Evolutionary conservation across 2,113 vertebrate genomes (phyloP), one percentile per base, ranked within the genome.

Genomic region (Lethenteron camtschaticum): DNA sequence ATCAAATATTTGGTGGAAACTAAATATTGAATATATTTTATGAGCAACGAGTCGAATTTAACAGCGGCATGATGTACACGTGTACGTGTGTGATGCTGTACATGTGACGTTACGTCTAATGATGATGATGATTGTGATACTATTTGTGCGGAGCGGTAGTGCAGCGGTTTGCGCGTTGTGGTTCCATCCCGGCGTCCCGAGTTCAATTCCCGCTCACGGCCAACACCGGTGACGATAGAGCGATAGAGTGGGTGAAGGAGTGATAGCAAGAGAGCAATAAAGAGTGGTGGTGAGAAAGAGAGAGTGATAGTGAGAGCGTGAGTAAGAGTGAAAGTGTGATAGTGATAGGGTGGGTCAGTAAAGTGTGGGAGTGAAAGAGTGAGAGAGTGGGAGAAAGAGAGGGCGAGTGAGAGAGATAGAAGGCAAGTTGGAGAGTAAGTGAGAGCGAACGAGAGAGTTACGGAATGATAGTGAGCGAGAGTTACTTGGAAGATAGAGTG

Each of bases 291-390:
- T 55, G 68, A 16, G 68, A 69, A 2, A 69, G 68, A 13, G 9
- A 55, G 68, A 14, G 68, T 55, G 68, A 18, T 24, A 69, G 68
- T 11, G 9, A 69, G 68, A 69, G 18, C 13, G 13, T 55, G 68
- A 18, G 68, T 12, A 56, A 55, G 68, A 55, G 68, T 16, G 68
- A 69, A 56, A 69, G 68, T 55, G 9, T 69, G 68, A n/a, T 41
- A 8, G 7, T 55, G 20, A 16, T 41, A 9, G 3, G 56, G 68
- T 55, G 68, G 1, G 68, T 16, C 55, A 56, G 18, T 55, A 18
- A 56, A 56, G 68, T 9, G 68, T 10, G 68, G 57, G 68, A 18
- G 18, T 13, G 16, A 9, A 12, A 13, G 68, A 20, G 18, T 18
- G 68, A 9, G 1, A 69, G 4, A 69, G 68, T 41, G 68, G 11